Evolutionary conservation across 1,140 invertebrate genomes (phyloP).

Genomic region (Nasonia vitripennis): DNA sequence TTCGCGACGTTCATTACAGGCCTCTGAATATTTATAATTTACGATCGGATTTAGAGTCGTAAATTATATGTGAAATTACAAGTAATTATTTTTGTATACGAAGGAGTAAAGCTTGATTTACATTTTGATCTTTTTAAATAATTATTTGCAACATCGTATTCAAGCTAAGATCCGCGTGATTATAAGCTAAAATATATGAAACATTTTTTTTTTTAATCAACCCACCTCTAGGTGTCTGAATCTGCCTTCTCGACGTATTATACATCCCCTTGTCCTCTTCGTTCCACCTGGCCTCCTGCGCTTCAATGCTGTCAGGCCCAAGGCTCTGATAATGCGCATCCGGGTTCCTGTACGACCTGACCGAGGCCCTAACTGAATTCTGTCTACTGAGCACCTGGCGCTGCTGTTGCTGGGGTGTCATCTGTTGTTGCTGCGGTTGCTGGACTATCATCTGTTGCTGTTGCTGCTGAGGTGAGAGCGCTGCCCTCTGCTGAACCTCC

Average conservation of each 20-base stretch:
- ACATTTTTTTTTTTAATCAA: no score
- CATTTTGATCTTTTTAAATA: no score
- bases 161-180: no score
- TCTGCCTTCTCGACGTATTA: slow-evolving; percentile 51
- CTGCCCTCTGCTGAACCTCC: slow-evolving; percentile 57
- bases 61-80: neutral
- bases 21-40: no score
- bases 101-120: no score
- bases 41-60: neutral
- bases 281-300: slow-evolving; percentile 59
- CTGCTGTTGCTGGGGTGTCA: slow-evolving; percentile 51
- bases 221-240: slow-evolving; percentile 63
- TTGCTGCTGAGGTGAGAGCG: slow-evolving; percentile 56
- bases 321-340: slow-evolving; percentile 40
- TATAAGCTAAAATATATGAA: no score
- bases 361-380: neutral
- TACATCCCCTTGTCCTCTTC: neutral
- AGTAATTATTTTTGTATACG: no score
- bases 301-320: slow-evolving; percentile 60
- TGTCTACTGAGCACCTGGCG: slow-evolving; percentile 52
- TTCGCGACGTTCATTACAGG: neutral
- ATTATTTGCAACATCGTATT: no score
- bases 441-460: slow-evolving; percentile 44
- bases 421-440: slow-evolving; percentile 53
- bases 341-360: neutral